Evolutionary conservation across 2,797 vertebrate species (phyloP).

Genomic region (Enteromius radiatus): DNA sequence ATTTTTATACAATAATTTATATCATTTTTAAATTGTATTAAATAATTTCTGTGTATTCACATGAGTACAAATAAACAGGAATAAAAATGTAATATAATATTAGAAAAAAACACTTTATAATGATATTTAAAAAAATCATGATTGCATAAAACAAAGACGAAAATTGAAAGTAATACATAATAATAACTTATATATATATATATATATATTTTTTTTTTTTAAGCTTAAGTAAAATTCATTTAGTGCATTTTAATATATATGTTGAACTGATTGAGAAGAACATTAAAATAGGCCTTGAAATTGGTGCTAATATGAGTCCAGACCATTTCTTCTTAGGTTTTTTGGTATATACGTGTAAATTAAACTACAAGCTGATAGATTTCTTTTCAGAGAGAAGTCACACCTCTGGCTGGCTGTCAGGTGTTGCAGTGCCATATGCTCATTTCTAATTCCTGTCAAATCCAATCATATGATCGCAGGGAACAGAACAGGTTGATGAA

Average conservation of each 20-base stretch:
- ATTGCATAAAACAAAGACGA: background rate
- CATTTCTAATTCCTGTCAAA: background rate
- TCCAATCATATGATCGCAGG: conserved; percentile 7
- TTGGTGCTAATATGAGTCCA: background rate
- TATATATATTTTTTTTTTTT: too few relatives aligned
- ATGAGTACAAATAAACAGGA: background rate
- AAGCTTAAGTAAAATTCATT: too few relatives aligned
- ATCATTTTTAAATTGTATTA: background rate
- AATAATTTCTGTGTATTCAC: background rate
- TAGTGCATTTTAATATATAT: background rate
- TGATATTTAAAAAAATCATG: background rate
- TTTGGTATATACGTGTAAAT: background rate
- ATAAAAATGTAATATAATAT: background rate
- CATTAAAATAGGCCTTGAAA: background rate
- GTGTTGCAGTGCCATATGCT: conserved; percentile 23
- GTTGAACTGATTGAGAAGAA: background rate
- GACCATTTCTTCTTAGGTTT: background rate
- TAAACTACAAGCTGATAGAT: conserved; percentile 11
- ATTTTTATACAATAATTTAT: background rate
- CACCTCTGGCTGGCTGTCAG: conserved; percentile 22
- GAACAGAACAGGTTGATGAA: background rate
- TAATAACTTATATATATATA: background rate
- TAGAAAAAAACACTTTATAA: background rate
- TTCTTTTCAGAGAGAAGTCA: conserved; percentile 11
- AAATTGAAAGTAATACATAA: background rate